These are phyloP conservation scores for Belgica antarctica DNA, from an alignment of 2,888 invertebrate species.

Conservation along the genomic window DNA sequence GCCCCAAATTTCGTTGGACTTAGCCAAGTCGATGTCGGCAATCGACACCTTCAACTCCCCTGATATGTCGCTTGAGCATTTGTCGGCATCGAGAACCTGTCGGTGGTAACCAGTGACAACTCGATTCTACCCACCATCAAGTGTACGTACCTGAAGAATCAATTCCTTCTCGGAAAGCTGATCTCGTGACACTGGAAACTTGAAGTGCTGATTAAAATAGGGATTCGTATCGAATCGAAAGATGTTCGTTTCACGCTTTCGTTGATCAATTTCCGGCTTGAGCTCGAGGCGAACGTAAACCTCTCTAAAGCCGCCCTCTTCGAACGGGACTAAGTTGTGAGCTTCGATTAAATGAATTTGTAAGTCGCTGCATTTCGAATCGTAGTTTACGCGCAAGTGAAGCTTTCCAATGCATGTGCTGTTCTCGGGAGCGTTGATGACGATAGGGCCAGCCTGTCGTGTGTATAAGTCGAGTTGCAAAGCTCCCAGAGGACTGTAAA, in stretches of 20 bases:
- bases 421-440: conserved; percentile 63
- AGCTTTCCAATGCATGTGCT: conserved; percentile 76
- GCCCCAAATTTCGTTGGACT: conserved; percentile 70
- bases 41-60: conserved; percentile 79
- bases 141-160: conserved; percentile 62
- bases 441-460: conserved; percentile 73
- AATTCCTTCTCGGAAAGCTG: conserved; percentile 69
- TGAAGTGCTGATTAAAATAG: conserved; percentile 87
- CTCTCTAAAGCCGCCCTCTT: conserved; percentile 84
- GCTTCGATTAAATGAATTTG: conserved; percentile 78
- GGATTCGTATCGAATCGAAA: conserved; percentile 82
- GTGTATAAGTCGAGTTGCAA: conserved; percentile 86
- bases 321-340: conserved; percentile 78
- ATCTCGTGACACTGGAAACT: conserved; percentile 87
- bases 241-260: conserved; percentile 80
- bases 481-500: conserved; percentile 68
- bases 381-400: conserved; percentile 81
- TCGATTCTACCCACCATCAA: background rate
- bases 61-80: conserved; percentile 84
- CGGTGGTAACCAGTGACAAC: too few species aligned
- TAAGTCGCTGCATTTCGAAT: conserved; percentile 84
- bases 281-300: conserved; percentile 80
- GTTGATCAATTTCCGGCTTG: conserved; percentile 78
- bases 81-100: conserved; percentile 55
- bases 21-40: conserved; percentile 70